A percentile compares a stretch with the other conserved stretches of the same genome.
Conservation (phyloP, 2,113 vertebrate species). For the Vombatus ursinus region DNA sequence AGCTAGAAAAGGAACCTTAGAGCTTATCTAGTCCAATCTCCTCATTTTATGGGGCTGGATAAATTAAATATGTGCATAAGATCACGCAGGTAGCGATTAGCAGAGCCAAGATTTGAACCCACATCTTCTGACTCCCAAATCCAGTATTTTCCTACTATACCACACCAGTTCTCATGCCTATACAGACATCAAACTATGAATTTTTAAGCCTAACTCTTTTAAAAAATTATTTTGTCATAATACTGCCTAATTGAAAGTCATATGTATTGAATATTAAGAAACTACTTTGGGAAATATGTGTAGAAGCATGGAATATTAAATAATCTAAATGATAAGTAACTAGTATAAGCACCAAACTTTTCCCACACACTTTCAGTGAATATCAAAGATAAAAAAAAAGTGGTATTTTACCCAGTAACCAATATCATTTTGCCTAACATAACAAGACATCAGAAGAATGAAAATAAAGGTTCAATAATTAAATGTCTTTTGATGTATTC, state of each 20-base stretch:
- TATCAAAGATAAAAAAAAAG: constrained; percentile 10
- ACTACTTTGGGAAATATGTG: background rate
- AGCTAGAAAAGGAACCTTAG: too few relatives aligned
- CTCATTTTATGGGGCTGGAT: too few relatives aligned
- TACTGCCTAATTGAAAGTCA: background rate
- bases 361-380: background rate
- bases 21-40: too few relatives aligned
- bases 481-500: constrained; percentile 69
- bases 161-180: background rate
- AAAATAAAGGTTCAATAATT: constrained; percentile 73
- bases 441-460: constrained; percentile 66
- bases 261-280: background rate
- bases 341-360: background rate
- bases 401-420: background rate
- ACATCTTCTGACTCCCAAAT: background rate
- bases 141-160: background rate
- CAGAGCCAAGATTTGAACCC: background rate
- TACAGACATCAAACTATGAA: background rate
- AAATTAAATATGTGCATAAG: too few relatives aligned
- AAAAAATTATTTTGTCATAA: background rate
- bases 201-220: background rate
- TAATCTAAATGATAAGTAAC: background rate
- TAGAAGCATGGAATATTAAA: background rate
- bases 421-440: constrained; percentile 38
- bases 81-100: background rate